Evolutionary conservation across 2,113 vertebrate genomes (phyloP).

Genomic region (Brachirus orientalis): DNA sequence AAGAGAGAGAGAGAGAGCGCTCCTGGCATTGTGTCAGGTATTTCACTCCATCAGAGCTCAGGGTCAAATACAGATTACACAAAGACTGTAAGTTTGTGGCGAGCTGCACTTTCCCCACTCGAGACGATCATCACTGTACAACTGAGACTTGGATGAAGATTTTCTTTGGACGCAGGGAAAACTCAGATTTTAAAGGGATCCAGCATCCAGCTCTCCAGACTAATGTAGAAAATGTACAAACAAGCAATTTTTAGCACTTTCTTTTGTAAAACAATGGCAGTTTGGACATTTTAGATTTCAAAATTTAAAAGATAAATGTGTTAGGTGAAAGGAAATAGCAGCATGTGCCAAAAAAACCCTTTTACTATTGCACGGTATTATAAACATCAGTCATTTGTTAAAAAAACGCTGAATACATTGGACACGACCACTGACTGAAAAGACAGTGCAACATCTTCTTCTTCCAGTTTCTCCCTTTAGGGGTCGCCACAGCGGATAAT

Average conservation of each 20-base stretch:
- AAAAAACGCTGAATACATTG: no score
- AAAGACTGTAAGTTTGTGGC: conserved; percentile 18
- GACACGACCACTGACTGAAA: no score
- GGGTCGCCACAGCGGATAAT: no score
- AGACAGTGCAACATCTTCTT: no score
- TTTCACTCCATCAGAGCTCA: conserved; percentile 29
- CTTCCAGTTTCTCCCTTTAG: no score
- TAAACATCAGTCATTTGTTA: no score
- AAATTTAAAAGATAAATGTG: background rate
- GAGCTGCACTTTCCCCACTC: background rate
- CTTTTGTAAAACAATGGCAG: conserved; percentile 6
- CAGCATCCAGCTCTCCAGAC: no score
- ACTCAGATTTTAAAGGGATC: no score
- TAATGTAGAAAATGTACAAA: no score
- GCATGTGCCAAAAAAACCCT: background rate
- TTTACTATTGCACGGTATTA: no score
- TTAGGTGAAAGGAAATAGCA: conserved; percentile 2
- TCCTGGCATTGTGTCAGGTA: background rate
- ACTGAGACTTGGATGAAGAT: background rate
- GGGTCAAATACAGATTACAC: conserved; percentile 16
- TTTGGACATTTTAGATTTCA: background rate
- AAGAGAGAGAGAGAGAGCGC: no score
- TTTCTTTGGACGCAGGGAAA: background rate
- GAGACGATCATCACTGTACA: conserved; percentile 19
- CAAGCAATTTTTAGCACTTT: background rate